Base-by-base conservation (phyloP, 2,113 vertebrate genomes). In the Vidua chalybeata region DNA sequence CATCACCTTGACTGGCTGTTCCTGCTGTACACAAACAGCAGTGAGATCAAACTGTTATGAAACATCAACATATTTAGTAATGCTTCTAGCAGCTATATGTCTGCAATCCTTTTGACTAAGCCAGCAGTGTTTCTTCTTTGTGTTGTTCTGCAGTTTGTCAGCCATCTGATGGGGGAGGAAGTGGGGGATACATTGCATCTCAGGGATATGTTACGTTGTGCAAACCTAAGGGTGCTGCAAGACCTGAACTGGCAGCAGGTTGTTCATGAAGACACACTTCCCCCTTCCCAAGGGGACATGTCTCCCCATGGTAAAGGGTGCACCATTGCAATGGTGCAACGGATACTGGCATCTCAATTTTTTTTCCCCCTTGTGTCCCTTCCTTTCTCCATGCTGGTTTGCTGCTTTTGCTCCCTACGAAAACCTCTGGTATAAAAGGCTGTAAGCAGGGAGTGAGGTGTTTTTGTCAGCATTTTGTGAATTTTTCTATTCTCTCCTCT, bases 61-160 rank as follows among this genome's bases (percentile, higher is more conserved):
- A 86, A 49, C 64, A 64, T 61, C 64, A 83, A 24, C 73, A 31
- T 89, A 87, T 30, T 89, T 92, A 92, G 88, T 81, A 93, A 75
- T 35, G 58, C 46, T 90, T 75, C 79, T 71, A 86, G 82, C 48
- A 63, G 76, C 61, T 85, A 18, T 62, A 54, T 1, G 3, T 69
- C 68, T 90, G 61, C 76, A 75, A 1, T 51, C 48, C 79, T 55
- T 92, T 68, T 68, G 45, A 56, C 64, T 68, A 37, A 84, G 49
- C 31, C 49, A 52, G 49, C 64, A 58, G 4, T 56, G 1, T 0
- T 68, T 79, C 81, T 58, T 67, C 28, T 51, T 24, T 56, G 49
- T 35, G 4, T 39, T 71, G 59, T 61, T 81, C 48, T 84, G 48
- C 31, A 22, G 45, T 80, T 80, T 81, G 72, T 71, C 88, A 84